A percentile compares a stretch with the other conserved stretches of the same genome.
Conservation (phyloP, 37 sponge, comb jelly and placozoan genomes). For the Axinella damicornis region DNA sequence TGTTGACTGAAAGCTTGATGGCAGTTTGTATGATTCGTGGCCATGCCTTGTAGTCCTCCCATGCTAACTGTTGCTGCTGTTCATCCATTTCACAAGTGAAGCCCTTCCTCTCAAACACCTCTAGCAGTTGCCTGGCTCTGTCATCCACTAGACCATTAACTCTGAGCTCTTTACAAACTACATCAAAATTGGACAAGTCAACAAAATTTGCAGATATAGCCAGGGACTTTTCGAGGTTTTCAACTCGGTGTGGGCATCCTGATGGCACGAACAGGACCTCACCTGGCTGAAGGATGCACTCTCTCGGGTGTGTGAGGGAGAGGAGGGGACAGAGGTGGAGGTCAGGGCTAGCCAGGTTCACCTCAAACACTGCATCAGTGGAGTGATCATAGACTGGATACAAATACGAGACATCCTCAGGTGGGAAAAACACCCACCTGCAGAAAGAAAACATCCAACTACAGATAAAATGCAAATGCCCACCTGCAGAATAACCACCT, state of each 20-base stretch:
- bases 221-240: conserved; percentile 72
- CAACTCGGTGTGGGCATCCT: conserved; percentile 82
- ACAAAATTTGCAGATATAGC: conserved; percentile 90
- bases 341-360: conserved; percentile 38
- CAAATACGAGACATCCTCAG: conserved; percentile 62
- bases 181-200: conserved; percentile 55
- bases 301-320: conserved; percentile 51
- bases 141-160: conserved; percentile 41
- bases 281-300: conserved; percentile 77
- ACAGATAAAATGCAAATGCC: no score
- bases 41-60: conserved; percentile 15
- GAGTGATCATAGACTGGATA: conserved; percentile 66
- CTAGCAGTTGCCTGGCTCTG: conserved; percentile 54
- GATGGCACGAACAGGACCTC: conserved; percentile 86
- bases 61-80: background rate
- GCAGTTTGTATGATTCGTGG: background rate
- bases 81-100: conserved; percentile 4
- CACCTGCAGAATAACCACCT: no score
- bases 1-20: no score
- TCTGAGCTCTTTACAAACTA: conserved; percentile 60
- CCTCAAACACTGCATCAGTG: conserved; percentile 65
- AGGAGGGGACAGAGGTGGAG: conserved; percentile 58
- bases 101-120: conserved; percentile 15
- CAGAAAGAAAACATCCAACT: no score
- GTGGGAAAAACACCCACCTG: conserved; percentile 85